These are phyloP conservation scores for Azemiops feae DNA, from an alignment of 2,113 vertebrate species.

Conservation along the genomic window DNA sequence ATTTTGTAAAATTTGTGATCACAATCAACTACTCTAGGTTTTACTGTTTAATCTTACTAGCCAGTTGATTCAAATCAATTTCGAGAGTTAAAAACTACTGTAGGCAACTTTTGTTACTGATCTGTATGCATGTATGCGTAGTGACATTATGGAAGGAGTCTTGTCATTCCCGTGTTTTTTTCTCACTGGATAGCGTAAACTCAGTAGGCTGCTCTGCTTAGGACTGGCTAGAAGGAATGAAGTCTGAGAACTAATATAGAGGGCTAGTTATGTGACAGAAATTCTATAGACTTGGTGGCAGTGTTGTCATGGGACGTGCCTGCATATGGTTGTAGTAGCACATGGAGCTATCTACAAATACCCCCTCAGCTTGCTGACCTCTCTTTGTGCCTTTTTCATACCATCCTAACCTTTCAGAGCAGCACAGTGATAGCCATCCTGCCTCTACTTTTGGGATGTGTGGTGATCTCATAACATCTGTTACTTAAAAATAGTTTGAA, in stretches of 20 bases:
- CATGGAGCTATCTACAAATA: conserved; percentile 34
- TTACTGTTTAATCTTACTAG: background rate
- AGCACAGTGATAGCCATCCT: background rate
- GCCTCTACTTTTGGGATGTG: background rate
- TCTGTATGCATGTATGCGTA: no score
- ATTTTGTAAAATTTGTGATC: background rate
- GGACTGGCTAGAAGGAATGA: background rate
- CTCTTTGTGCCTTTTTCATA: conserved; percentile 24
- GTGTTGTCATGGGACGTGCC: conserved; percentile 31
- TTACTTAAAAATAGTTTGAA: conserved; percentile 63
- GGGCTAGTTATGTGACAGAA: background rate
- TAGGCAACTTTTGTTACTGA: background rate
- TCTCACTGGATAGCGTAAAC: background rate
- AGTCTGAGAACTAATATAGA: background rate
- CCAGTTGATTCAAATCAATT: background rate
- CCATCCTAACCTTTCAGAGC: conserved; percentile 47
- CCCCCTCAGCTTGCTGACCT: conserved; percentile 40
- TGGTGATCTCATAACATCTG: background rate
- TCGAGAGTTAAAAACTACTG: background rate
- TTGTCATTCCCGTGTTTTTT: background rate
- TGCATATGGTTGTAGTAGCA: conserved; percentile 8
- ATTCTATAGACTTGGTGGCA: background rate
- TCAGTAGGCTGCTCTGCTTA: background rate
- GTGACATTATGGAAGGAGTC: background rate
- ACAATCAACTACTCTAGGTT: background rate